A percentile compares a stretch with the other conserved stretches of the same genome.
Evolutionary conservation across 2,797 vertebrate genomes (phyloP).

Genomic region (Helarctos malayanus): DNA sequence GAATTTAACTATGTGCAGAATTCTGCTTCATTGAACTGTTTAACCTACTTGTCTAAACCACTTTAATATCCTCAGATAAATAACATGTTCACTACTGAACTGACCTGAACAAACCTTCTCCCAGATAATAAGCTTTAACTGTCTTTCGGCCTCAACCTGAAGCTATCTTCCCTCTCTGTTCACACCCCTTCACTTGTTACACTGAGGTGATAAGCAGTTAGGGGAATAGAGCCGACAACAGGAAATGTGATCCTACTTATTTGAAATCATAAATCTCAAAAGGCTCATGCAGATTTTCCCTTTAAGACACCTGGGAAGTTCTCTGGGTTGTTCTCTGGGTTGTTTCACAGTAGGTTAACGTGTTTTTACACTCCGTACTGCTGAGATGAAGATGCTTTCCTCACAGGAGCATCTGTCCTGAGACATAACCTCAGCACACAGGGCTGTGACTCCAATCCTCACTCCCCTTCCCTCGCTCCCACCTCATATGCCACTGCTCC

Average conservation of each 20-base stretch:
- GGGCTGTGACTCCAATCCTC: not conserved
- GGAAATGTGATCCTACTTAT: constrained; percentile 27
- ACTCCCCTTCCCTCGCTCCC: not conserved
- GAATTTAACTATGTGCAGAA: not conserved
- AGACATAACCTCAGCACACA: not conserved
- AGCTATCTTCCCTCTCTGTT: not conserved
- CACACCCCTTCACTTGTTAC: not conserved
- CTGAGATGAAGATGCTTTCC: not conserved
- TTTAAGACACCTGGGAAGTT: not conserved
- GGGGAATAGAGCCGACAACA: not conserved
- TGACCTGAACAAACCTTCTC: not conserved
- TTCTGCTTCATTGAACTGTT: not conserved
- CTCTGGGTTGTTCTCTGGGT: not conserved
- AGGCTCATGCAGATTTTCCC: not conserved
- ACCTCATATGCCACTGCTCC: not conserved
- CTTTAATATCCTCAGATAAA: not conserved
- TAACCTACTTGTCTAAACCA: not conserved
- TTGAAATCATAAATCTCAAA: constrained; percentile 27
- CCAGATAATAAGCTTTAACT: not conserved
- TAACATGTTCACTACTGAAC: not conserved
- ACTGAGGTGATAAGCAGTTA: not conserved
- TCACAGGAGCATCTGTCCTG: not conserved
- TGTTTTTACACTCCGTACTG: not conserved
- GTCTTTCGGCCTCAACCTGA: not conserved
- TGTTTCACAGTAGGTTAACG: not conserved